A percentile compares a stretch with the other conserved stretches of the same genome.
These are phyloP conservation scores for Vidua chalybeata DNA, from an alignment of 2,113 vertebrate species.

Conservation along the genomic window DNA sequence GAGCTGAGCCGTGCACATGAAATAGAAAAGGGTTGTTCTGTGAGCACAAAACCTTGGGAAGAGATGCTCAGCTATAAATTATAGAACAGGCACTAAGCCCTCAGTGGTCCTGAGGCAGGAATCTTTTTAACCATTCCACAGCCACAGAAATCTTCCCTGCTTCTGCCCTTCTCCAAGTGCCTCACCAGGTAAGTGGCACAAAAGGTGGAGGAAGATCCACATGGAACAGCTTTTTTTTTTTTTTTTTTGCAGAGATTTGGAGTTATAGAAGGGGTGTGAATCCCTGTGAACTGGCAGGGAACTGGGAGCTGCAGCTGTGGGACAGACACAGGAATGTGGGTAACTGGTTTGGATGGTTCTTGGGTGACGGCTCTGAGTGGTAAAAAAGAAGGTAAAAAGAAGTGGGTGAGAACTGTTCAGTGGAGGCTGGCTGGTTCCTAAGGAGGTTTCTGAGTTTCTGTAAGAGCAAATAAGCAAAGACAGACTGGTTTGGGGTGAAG, in stretches of 20 bases:
- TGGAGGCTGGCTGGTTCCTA: not conserved
- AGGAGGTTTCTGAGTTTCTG: not conserved
- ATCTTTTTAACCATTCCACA: conserved; percentile 52
- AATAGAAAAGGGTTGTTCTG: not conserved
- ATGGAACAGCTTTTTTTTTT: not conserved
- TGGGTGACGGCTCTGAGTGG: not conserved
- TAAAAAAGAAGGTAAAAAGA: not conserved
- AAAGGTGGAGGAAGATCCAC: not conserved
- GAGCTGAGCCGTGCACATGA: not conserved
- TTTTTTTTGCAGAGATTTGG: not conserved
- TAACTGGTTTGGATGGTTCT: not conserved
- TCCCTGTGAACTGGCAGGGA: not conserved
- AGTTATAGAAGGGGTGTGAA: not conserved
- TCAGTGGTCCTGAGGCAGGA: conserved; percentile 2
- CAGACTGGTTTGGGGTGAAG: not conserved
- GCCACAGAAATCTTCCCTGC: not conserved
- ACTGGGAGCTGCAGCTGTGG: not conserved
- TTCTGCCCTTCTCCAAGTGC: not conserved
- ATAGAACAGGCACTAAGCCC: not conserved
- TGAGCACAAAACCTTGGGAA: not conserved
- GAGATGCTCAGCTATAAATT: conserved; percentile 36
- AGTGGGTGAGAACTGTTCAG: not conserved
- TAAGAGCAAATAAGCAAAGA: not conserved
- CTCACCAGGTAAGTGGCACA: not conserved
- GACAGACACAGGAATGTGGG: not conserved